Conservation (phyloP, 2,113 vertebrate species). For the Butastur rufipennis region DNA sequence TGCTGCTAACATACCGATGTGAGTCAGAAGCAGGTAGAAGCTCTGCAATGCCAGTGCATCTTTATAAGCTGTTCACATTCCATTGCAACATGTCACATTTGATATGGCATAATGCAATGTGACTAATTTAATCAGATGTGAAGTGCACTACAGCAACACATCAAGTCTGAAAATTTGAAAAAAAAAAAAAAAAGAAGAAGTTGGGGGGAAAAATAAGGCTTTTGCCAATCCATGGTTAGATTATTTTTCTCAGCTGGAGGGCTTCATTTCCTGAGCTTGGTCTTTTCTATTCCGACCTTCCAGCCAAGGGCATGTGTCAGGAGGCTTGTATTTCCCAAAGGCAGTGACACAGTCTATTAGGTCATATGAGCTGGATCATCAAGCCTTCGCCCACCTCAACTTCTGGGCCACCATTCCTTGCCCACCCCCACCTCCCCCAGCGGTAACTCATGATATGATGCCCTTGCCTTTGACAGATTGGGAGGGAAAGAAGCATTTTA, state of each 20-base stretch:
- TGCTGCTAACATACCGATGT: background rate
- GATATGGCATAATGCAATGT: constrained; percentile 60
- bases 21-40: constrained; percentile 1
- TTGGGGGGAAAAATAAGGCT: constrained; percentile 14
- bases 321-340: constrained; percentile 46
- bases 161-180: constrained; percentile 26
- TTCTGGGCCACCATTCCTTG: constrained; percentile 46
- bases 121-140: constrained; percentile 76
- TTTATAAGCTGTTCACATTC: constrained; percentile 65
- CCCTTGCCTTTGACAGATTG: constrained; percentile 9
- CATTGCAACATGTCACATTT: constrained; percentile 61
- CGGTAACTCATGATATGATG: background rate
- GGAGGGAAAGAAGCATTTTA: constrained; percentile 29
- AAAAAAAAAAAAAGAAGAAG: background rate
- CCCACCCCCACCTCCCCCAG: constrained; percentile 15
- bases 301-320: constrained; percentile 56
- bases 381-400: constrained; percentile 1
- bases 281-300: constrained; percentile 69
- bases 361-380: constrained; percentile 42
- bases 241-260: constrained; percentile 64
- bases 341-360: constrained; percentile 63
- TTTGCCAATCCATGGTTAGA: constrained; percentile 18
- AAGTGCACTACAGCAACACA: constrained; percentile 48
- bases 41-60: constrained; percentile 16
- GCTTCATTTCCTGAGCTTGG: constrained; percentile 53